Conservation (phyloP, 2,888 invertebrate genomes). For the Chaetogeoica ovagalla region DNA sequence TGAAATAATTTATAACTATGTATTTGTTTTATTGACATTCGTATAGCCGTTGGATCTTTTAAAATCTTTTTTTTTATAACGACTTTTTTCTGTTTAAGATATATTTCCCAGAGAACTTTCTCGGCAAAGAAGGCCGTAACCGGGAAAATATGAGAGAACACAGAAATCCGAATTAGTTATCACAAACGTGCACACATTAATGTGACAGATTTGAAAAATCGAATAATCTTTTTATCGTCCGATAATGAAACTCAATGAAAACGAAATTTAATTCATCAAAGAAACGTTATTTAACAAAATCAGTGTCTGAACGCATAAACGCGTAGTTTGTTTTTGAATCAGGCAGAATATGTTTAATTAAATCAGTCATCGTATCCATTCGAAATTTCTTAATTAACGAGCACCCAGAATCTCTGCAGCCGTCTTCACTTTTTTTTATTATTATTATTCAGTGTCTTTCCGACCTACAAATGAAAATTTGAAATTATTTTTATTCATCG, state of each 20-base stretch:
- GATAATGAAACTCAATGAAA: neutral
- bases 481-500: neutral
- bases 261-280: constrained; percentile 7
- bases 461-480: neutral
- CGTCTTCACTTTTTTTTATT: neutral
- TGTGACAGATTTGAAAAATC: neutral
- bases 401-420: neutral
- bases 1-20: too few species aligned
- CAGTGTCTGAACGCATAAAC: neutral
- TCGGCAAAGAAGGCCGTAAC: too few species aligned
- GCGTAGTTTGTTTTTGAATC: neutral
- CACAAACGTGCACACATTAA: too few species aligned
- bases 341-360: neutral
- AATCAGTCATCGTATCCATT: constrained; percentile 9
- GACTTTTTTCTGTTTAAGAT: too few species aligned
- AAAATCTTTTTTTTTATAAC: too few species aligned
- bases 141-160: too few species aligned
- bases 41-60: too few species aligned
- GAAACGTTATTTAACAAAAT: constrained; percentile 12
- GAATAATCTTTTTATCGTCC: neutral
- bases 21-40: too few species aligned
- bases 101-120: too few species aligned
- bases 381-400: constrained; percentile 35
- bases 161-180: too few species aligned
- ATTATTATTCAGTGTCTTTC: neutral